Evolutionary conservation across 2,888 invertebrate species (phyloP).

Genomic region (Habroteleia sp.): DNA sequence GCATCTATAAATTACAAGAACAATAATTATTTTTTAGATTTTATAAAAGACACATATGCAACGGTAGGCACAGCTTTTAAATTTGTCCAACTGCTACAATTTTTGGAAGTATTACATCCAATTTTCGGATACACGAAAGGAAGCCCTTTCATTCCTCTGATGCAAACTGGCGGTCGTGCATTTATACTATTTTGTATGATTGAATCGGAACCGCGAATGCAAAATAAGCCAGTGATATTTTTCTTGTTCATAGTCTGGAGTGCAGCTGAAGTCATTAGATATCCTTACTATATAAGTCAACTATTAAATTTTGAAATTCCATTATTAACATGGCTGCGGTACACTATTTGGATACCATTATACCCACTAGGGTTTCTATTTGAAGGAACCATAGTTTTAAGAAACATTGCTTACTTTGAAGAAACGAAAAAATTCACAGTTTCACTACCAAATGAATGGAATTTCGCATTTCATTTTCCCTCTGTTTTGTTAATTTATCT

Average conservation of each 20-base stretch:
- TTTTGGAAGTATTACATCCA: constrained; percentile 94
- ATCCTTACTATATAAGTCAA: constrained; percentile 94
- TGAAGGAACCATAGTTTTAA: constrained; percentile 90
- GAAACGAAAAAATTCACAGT: constrained; percentile 89
- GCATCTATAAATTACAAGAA: no score
- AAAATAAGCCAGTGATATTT: constrained; percentile 92
- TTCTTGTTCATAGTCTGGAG: constrained; percentile 94
- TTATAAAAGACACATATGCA: constrained; percentile 86
- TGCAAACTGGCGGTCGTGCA: constrained; percentile 91
- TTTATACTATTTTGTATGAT: constrained; percentile 91
- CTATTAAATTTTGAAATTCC: constrained; percentile 88
- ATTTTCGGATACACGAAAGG: constrained; percentile 94
- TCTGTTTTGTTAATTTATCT: constrained; percentile 89
- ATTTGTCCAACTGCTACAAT: constrained; percentile 91
- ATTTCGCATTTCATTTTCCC: constrained; percentile 93
- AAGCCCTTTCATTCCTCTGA: constrained; percentile 85
- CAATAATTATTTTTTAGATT: constrained; percentile 82
- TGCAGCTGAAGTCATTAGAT: constrained; percentile 91
- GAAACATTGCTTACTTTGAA: constrained; percentile 94
- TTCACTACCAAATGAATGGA: constrained; percentile 91
- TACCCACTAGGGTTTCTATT: constrained; percentile 95
- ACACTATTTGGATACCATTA: constrained; percentile 95
- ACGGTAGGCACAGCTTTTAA: constrained; percentile 89
- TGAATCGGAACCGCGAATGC: constrained; percentile 92
- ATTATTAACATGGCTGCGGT: constrained; percentile 94